Evolutionary conservation across 2,888 invertebrate genomes (phyloP).

Genomic region (Tuta absoluta): DNA sequence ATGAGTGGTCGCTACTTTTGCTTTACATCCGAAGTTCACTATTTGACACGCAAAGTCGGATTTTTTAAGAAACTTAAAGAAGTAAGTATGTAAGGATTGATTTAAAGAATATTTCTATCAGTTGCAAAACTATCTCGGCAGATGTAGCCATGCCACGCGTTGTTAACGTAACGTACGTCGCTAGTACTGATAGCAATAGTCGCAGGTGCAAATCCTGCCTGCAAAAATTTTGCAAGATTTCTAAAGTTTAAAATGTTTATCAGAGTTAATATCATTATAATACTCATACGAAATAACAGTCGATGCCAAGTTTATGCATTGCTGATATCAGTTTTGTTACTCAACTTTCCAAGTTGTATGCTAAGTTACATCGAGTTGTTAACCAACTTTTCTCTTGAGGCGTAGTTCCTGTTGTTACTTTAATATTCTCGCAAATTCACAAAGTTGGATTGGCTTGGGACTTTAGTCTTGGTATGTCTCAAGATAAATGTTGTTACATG

Average conservation of each 20-base stretch:
- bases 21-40: too few species aligned
- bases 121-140: too few species aligned
- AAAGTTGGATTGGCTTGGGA: conserved; percentile 20
- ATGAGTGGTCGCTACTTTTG: too few species aligned
- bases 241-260: background rate
- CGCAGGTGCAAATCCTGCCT: too few species aligned
- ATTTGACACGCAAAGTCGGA: too few species aligned
- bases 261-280: background rate
- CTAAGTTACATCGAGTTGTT: conserved; percentile 19
- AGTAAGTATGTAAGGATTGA: too few species aligned
- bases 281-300: background rate
- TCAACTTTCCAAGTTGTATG: conserved; percentile 9
- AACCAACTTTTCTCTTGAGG: conserved; percentile 7
- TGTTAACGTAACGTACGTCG: too few species aligned
- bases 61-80: too few species aligned
- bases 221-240: too few species aligned
- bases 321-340: conserved; percentile 18
- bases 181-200: too few species aligned
- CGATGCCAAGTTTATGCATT: background rate
- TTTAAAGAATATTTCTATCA: too few species aligned
- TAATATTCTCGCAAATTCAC: conserved; percentile 14
- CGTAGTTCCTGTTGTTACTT: conserved; percentile 19
- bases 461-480: background rate
- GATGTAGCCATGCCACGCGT: too few species aligned
- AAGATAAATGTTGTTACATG: conserved; percentile 22